Evolutionary conservation across 2,888 invertebrate genomes (phyloP), one percentile per base, ranked within the genome.

Genomic region (Arctia plantaginis): DNA sequence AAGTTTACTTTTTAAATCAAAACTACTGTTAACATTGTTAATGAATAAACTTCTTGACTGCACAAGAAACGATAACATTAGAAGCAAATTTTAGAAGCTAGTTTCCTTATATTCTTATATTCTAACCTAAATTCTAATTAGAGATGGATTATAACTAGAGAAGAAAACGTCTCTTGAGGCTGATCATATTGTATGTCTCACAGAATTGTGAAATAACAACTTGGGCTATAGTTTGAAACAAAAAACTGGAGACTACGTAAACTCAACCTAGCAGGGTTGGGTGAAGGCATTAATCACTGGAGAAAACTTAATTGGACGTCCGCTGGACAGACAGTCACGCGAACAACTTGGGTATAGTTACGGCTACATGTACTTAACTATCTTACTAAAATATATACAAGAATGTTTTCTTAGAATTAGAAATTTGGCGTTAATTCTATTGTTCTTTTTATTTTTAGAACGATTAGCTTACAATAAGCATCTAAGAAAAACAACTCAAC

Each of bases 241-340:
- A 83, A 80, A 82, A 82, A 69, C 68, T 77, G 74, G 72, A 74
- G 66, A 76, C 76, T 72, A 84, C 74, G 75, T 84, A 76, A 72
- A 72, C 68, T 74, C 77, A 77, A 77, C 84, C 77, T 81, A 79
- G 77, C 71, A 76, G 75, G 77, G 83, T 86, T 78, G 78, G 81
- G 66, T 72, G 71, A 82, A 80, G 84, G 81, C 90, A 93, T 94
- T 93, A 92, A 93, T 94, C 94, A 94, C 90, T 51, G 80, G 85
- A 85, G 90, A 91, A 90, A 91, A 91, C 93, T 92, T 93, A 93
- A 94, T 94, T 94, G 93, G 93, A 93, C 90, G 80, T 82, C 85
- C 76, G 83, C 80, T 82, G 83, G 90, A 90, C 89, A 90, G 90
- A 90, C 89, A 89, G 90, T 86, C 90, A 89, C 89, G 90, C 90